These are phyloP conservation scores for Oncorhynchus keta DNA, from an alignment of 2,113 vertebrate genomes.

Conservation along the genomic window DNA sequence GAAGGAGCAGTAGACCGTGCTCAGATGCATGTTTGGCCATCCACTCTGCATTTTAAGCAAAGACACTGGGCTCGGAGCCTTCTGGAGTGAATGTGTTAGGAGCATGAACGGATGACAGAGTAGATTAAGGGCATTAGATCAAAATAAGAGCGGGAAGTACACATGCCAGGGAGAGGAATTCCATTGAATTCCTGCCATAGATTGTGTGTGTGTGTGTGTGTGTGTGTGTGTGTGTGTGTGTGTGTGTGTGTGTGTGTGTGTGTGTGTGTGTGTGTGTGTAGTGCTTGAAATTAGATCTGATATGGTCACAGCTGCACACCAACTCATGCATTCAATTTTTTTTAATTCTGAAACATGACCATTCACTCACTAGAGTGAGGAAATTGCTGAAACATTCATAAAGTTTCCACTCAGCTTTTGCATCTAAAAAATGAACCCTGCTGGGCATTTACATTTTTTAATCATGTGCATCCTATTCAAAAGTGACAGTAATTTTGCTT, in stretches of 20 bases:
- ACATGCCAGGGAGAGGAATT: conserved; percentile 78
- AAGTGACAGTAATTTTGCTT: conserved; percentile 24
- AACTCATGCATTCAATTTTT: conserved; percentile 88
- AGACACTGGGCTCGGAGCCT: conserved; percentile 37
- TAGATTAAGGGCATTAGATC: neutral
- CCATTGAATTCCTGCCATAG: conserved; percentile 62
- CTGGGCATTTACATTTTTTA: neutral
- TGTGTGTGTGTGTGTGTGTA: neutral
- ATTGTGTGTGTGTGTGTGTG: conserved; percentile 5
- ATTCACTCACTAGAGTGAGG: conserved; percentile 82
- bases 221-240: conserved; percentile 13
- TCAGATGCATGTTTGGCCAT: conserved; percentile 58
- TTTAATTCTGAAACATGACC: conserved; percentile 76
- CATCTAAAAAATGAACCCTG: neutral
- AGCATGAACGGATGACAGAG: conserved; percentile 46
- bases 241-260: no score
- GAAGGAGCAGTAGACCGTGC: conserved; percentile 62
- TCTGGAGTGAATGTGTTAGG: conserved; percentile 58
- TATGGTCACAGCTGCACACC: conserved; percentile 83
- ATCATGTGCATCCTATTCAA: neutral
- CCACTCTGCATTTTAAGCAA: conserved; percentile 68
- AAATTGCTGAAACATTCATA: conserved; percentile 87
- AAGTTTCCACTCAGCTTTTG: conserved; percentile 74
- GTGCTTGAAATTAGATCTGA: conserved; percentile 70
- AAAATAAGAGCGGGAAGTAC: conserved; percentile 73